phyloP scores from a whole-genome alignment of 2,888 invertebrate genomes.

The Ctena decussata region DNA sequence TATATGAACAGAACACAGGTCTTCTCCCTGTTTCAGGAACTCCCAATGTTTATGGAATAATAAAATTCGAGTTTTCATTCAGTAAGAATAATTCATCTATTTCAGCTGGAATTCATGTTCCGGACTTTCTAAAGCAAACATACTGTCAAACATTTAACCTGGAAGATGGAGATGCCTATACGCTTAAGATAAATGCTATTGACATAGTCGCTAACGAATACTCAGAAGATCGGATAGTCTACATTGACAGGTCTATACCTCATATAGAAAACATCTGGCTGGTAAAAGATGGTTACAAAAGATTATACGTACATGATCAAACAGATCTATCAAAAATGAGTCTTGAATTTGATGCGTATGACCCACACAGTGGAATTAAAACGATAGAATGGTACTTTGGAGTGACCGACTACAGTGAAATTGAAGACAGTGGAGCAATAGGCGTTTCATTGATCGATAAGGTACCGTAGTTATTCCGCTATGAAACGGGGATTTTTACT shows the following conservation, averaged over 20 bases:
- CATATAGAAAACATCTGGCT: slow-evolving; percentile 65
- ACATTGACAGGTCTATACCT: slow-evolving; percentile 63
- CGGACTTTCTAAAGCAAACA: slow-evolving; percentile 29
- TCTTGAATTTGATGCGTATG: slow-evolving; percentile 61
- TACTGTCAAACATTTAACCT: slow-evolving; percentile 37
- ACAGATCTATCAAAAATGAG: slow-evolving; percentile 66
- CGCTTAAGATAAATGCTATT: slow-evolving; percentile 41
- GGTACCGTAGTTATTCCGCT: neutral
- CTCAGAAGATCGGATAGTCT: slow-evolving; percentile 49
- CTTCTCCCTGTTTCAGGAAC: too few relatives aligned
- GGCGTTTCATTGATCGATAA: neutral
- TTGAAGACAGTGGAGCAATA: neutral
- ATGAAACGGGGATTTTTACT: too few relatives aligned
- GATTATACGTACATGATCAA: slow-evolving; percentile 63
- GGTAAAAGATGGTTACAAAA: slow-evolving; percentile 47
- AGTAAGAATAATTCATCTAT: too few relatives aligned
- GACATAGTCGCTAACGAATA: slow-evolving; percentile 59
- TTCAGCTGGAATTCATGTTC: neutral
- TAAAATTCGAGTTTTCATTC: too few relatives aligned
- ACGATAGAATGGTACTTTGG: slow-evolving; percentile 64
- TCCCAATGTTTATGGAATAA: too few relatives aligned
- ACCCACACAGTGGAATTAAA: slow-evolving; percentile 18
- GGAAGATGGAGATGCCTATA: slow-evolving; percentile 63
- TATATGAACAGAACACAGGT: too few relatives aligned
- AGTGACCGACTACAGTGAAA: neutral